A percentile compares a stretch with the other conserved stretches of the same genome.
These are phyloP conservation scores for Drosophila bocqueti DNA, from an alignment of 1,140 invertebrate genomes.

Conservation along the genomic window DNA sequence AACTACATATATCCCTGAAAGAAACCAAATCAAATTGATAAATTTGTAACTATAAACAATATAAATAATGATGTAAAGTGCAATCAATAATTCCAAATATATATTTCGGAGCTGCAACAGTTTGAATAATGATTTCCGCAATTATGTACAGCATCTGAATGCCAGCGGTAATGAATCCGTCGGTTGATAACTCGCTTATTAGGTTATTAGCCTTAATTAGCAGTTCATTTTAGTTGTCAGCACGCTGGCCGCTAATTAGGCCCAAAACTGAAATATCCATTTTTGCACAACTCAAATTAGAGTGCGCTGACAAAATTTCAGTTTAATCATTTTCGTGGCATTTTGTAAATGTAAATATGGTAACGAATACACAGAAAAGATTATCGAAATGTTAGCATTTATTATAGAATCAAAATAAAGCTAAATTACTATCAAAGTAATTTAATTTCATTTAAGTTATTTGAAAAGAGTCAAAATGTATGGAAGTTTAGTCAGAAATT, in stretches of 20 bases:
- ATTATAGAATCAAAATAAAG: neutral
- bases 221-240: slow-evolving; percentile 44
- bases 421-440: no score
- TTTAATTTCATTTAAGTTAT: neutral
- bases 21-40: neutral
- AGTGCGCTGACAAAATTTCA: neutral
- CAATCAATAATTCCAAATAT: neutral
- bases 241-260: slow-evolving; percentile 33
- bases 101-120: neutral
- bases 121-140: slow-evolving; percentile 31
- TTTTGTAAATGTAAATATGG: neutral
- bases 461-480: neutral
- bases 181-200: slow-evolving; percentile 47
- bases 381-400: neutral
- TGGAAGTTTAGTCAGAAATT: neutral
- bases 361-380: neutral
- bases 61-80: neutral
- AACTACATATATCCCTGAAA: no score
- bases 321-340: slow-evolving; percentile 17
- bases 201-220: slow-evolving; percentile 47
- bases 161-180: slow-evolving; percentile 30
- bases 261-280: slow-evolving; percentile 44
- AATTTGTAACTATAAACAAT: neutral
- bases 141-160: slow-evolving; percentile 17
- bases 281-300: slow-evolving; percentile 21